Evolutionary conservation across 1,140 invertebrate genomes (phyloP).

Genomic region (Drosophila bocqueti): DNA sequence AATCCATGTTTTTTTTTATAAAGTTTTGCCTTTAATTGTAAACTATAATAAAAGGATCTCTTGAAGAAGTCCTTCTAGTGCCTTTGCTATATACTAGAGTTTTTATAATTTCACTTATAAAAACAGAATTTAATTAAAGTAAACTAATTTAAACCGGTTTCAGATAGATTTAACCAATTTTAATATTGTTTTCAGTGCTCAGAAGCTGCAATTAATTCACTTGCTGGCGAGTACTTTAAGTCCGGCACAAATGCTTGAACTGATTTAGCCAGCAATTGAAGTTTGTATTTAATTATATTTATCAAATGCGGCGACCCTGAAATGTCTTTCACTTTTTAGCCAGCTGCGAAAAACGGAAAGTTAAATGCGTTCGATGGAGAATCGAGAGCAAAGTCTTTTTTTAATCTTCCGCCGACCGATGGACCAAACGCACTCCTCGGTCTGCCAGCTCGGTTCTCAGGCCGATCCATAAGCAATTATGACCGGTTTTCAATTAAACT

Average conservation of each 20-base stretch:
- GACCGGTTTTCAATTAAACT: conserved; percentile 73
- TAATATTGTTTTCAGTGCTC: neutral
- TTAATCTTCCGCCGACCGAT: conserved; percentile 17
- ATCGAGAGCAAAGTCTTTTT: conserved; percentile 51
- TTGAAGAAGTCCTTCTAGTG: neutral
- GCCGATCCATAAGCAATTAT: conserved; percentile 60
- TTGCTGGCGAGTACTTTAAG: conserved; percentile 39
- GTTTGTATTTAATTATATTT: conserved; percentile 39
- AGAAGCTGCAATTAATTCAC: conserved; percentile 40
- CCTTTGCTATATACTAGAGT: too few relatives aligned
- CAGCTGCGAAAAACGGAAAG: conserved; percentile 73
- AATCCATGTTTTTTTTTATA: neutral
- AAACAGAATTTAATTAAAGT: too few relatives aligned
- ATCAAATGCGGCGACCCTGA: conserved; percentile 42
- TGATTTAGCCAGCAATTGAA: conserved; percentile 34
- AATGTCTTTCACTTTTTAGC: conserved; percentile 40
- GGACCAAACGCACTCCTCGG: conserved; percentile 36
- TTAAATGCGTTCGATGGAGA: conserved; percentile 54
- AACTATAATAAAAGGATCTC: neutral
- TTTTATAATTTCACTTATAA: neutral
- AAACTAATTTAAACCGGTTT: neutral
- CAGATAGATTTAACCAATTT: neutral
- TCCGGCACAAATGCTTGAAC: conserved; percentile 24
- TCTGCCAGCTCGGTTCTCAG: conserved; percentile 32
- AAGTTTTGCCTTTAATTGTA: too few relatives aligned